phyloP scores from a whole-genome alignment of 2,797 vertebrate genomes.

The Cottoperca gobio region DNA sequence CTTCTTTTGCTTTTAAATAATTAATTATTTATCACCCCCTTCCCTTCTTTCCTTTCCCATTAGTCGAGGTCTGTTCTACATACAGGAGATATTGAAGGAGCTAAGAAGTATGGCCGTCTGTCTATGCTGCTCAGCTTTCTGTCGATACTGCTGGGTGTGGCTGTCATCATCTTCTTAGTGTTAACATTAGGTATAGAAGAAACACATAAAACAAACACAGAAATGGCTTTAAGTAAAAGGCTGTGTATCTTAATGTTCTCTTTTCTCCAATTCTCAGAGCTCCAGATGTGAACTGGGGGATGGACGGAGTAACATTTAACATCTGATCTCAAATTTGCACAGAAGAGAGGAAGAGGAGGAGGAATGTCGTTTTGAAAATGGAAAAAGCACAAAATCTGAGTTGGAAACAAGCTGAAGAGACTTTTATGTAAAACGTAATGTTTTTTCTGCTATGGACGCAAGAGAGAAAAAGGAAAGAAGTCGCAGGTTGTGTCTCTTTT shows the following conservation, averaged over 20 bases:
- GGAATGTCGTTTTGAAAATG: conserved; percentile 36
- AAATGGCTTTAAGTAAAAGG: conserved; percentile 4
- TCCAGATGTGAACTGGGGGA: conserved; percentile 34
- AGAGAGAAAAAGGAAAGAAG: conserved; percentile 45
- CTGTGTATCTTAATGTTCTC: conserved; percentile 16
- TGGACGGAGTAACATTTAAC: conserved; percentile 39
- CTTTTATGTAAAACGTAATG: conserved; percentile 29
- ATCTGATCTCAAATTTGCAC: conserved; percentile 65
- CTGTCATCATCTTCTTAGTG: conserved; percentile 87
- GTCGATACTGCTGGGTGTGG: conserved; percentile 88
- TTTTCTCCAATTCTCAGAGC: conserved; percentile 56
- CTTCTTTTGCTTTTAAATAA: conserved; percentile 30
- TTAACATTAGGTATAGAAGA: conserved; percentile 76
- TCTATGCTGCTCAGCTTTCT: conserved; percentile 88
- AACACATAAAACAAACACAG: conserved; percentile 9
- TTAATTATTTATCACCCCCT: conserved; percentile 2
- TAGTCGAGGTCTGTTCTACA: conserved; percentile 91
- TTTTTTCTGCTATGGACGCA: conserved; percentile 44
- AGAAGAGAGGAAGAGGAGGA: conserved; percentile 24
- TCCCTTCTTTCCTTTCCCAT: conserved; percentile 5
- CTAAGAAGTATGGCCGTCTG: conserved; percentile 87
- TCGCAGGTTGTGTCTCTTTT: conserved; percentile 25
- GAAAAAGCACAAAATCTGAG: conserved; percentile 69
- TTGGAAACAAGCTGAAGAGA: conserved; percentile 49
- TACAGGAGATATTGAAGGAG: conserved; percentile 88